Evolutionary conservation across 1,140 invertebrate genomes (phyloP).

Genomic region (Asobara japonica): DNA sequence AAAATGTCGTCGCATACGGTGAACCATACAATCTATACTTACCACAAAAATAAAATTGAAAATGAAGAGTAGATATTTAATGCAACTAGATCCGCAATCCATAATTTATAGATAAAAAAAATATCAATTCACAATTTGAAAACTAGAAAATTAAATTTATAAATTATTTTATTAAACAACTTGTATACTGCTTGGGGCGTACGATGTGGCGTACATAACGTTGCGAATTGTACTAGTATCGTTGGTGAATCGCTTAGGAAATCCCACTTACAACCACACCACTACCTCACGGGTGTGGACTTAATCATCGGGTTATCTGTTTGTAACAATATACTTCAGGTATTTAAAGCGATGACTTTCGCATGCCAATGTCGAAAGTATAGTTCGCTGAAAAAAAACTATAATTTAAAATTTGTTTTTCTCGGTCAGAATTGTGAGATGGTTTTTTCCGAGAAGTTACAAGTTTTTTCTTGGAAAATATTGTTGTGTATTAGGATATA

Average conservation of each 20-base stretch:
- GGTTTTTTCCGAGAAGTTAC: too few species aligned
- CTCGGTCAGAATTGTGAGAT: too few species aligned
- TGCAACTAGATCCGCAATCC: constrained; percentile 77
- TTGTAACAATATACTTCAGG: constrained; percentile 21
- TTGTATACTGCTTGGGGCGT: background rate
- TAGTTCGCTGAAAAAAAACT: too few species aligned
- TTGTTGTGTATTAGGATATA: too few species aligned
- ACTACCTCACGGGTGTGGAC: constrained; percentile 42
- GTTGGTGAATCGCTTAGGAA: constrained; percentile 8
- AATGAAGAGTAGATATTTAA: constrained; percentile 84
- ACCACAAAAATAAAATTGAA: constrained; percentile 89
- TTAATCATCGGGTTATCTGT: constrained; percentile 34
- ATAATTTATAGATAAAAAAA: constrained; percentile 52
- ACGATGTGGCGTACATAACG: background rate
- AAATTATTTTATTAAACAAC: background rate
- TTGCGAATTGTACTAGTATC: background rate
- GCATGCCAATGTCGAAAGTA: background rate
- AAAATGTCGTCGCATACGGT: background rate
- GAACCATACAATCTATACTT: constrained; percentile 60
- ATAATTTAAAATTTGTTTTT: too few species aligned
- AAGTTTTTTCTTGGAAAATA: too few species aligned
- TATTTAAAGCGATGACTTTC: background rate
- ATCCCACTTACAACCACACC: background rate
- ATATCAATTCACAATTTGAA: background rate
- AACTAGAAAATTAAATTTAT: background rate